Evolutionary conservation across 2,113 vertebrate species (phyloP), one percentile per base, ranked within the genome.

Genomic region (Galeopterus variegatus): DNA sequence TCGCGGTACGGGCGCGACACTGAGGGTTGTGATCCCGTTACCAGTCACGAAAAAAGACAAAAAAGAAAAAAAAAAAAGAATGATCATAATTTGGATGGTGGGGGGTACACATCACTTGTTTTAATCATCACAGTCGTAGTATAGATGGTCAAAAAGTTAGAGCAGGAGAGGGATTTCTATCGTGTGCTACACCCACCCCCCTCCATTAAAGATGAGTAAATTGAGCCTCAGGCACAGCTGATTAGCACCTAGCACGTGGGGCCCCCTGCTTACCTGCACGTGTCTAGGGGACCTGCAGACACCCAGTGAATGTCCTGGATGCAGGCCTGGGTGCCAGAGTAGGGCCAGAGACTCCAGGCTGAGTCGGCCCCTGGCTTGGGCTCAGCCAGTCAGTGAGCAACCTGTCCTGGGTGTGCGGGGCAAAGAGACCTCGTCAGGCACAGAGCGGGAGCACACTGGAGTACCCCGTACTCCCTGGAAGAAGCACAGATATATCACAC

Each of bases 391-490:
- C 52, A 23, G 10, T 33, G 28, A 85, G 19, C 36, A 45, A 48
- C 67, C 52, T 28, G 1, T 28, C 12, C 0, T 0, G 45, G 50
- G 14, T 79, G 17, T 13, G 36, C n/a, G 23, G 33, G 18, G 19
- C 76, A 76, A 56, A 77, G 33, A 79, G 56, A 60, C 62, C 8
- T 19, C 28, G 1, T 54, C 13, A 62, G 67, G 54, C 50, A 1
- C 54, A 79, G 52, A 73, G 62, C 14, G 12, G 52, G n/a, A 64
- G 62, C 54, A 28, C 12, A 69, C 5, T 28, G 45, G 21, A 45
- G 67, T 52, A 8, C 26, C 54, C 31, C 50, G 24, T 0, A 15
- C 69, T 18, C 23, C 50, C 64, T 79, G 23, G 52, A n/a, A 60
- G 94, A 75, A 19, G 17, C 24, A 11, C 5, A 64, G 65, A 3